Percentiles rank a stretch among this genome's conserved stretches.
phyloP scores from a whole-genome alignment of 1,140 invertebrate species.

The Gonatopus flavifemur region DNA sequence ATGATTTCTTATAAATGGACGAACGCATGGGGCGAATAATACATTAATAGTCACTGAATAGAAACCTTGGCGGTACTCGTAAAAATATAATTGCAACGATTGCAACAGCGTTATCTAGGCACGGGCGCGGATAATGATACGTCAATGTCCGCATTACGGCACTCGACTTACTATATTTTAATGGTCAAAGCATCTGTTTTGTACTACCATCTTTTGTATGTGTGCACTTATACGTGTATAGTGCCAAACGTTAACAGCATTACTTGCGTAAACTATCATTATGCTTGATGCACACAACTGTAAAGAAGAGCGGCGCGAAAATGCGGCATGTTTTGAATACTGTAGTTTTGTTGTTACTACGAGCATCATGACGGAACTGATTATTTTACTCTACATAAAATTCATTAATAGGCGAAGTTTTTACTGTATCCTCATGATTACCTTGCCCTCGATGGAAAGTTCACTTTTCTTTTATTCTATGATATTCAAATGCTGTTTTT shows the following conservation, averaged over 20 bases:
- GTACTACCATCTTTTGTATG: not conserved
- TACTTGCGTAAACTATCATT: slow-evolving; percentile 31
- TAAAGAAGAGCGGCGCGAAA: too few species aligned
- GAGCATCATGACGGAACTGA: too few species aligned
- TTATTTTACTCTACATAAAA: too few species aligned
- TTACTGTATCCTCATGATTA: too few species aligned
- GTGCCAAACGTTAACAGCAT: slow-evolving; percentile 23
- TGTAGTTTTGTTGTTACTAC: too few species aligned
- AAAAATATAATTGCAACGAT: slow-evolving; percentile 58
- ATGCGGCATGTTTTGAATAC: too few species aligned
- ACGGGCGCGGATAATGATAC: slow-evolving; percentile 50
- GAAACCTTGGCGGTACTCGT: slow-evolving; percentile 54
- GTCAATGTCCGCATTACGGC: slow-evolving; percentile 44
- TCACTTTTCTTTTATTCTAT: too few species aligned
- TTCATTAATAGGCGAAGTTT: too few species aligned
- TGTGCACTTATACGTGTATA: slow-evolving; percentile 8
- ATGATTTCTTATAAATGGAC: too few species aligned
- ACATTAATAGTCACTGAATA: slow-evolving; percentile 53
- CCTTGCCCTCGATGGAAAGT: too few species aligned
- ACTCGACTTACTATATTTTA: slow-evolving; percentile 33
- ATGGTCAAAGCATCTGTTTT: slow-evolving; percentile 32
- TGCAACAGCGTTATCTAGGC: slow-evolving; percentile 54
- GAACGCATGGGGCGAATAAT: too few species aligned
- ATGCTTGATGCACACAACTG: not conserved
- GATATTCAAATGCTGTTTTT: too few species aligned